Base-by-base conservation (phyloP, 37 sponge, comb jelly and placozoan genomes). In the Halisarca cf. caerulea region DNA sequence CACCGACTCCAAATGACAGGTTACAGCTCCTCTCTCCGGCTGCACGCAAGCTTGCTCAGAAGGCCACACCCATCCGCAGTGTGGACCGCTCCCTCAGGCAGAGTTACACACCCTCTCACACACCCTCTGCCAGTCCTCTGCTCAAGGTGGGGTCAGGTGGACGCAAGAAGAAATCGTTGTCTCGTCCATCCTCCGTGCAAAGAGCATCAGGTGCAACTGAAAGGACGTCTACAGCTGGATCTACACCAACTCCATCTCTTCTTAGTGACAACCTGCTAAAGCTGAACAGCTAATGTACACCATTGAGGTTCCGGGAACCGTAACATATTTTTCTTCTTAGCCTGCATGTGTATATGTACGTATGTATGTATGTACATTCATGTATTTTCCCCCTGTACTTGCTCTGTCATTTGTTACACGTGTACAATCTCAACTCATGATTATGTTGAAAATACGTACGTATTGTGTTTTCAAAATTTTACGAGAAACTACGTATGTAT, bases 11-110 rank as follows among this genome's bases (percentile, higher is more conserved):
- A 39, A 57, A 83, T 2, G 92, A 94, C 20, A 66, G 89, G 21
- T 61, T 90, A 2, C 83, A 88, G 66, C 60, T 89, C 47, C 91
- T 95, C 73, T 95, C 96, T 0, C 96, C 96, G 0, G 96, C 96
- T 43, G 96, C 96, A 44, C 85, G 81, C 25, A 92, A 88, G 47
- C 81, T 95, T 27, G 82, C 90, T 1, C 37, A 82, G 51, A 77
- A 86, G 21, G 73, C 85, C 32, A 71, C 88, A 36, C 59, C 78
- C 73, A 45, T 80, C 32, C 27, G 77, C 35, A 69, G 81, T 66
- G 64, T 74, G 14, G 87, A 91, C 82, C 74, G 32, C 38, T 78
- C 87, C 58, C 84, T 94, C 5, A 53, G 81, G 32, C 80, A 85
- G 0, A 91, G 90, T 82, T 94, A 94, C 85, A 88, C 89, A 20